Conservation (phyloP, 1,140 invertebrate genomes). For the Caenorhabditis remanei region DNA sequence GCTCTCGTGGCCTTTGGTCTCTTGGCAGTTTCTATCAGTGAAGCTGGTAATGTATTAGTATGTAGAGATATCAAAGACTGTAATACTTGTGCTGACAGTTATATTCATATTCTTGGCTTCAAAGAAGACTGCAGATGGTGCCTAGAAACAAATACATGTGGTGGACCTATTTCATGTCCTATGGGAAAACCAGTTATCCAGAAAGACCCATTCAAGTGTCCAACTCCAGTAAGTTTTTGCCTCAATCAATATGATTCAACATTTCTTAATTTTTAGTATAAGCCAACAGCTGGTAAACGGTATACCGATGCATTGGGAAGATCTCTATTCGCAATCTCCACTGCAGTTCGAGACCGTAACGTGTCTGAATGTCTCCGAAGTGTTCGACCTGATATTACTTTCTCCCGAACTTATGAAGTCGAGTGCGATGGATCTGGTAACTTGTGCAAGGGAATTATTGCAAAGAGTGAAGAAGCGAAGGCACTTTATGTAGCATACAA, state of each 20-base stretch:
- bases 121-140: conserved; percentile 77
- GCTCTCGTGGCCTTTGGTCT: conserved; percentile 13
- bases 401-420: conserved; percentile 71
- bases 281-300: conserved; percentile 72
- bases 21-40: not conserved
- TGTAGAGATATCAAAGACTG: conserved; percentile 76
- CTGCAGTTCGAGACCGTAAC: conserved; percentile 71
- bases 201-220: conserved; percentile 76
- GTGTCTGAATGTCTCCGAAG: conserved; percentile 71
- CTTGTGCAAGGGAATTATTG: conserved; percentile 75
- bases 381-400: conserved; percentile 72
- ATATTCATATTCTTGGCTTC: conserved; percentile 77
- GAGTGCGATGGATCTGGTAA: conserved; percentile 75
- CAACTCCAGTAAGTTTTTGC: conserved; percentile 56
- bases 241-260: not conserved
- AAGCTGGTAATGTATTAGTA: conserved; percentile 74
- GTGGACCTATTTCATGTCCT: conserved; percentile 75
- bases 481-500: conserved; percentile 76
- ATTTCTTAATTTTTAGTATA: conserved; percentile 54
- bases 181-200: conserved; percentile 72
- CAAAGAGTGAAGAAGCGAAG: conserved; percentile 77
- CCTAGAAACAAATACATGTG: conserved; percentile 73
- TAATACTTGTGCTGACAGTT: conserved; percentile 71
- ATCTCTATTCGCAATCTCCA: conserved; percentile 73
- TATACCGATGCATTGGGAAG: conserved; percentile 77